Conservation (phyloP, 2,888 invertebrate genomes). For the Odontomyia ornata region DNA sequence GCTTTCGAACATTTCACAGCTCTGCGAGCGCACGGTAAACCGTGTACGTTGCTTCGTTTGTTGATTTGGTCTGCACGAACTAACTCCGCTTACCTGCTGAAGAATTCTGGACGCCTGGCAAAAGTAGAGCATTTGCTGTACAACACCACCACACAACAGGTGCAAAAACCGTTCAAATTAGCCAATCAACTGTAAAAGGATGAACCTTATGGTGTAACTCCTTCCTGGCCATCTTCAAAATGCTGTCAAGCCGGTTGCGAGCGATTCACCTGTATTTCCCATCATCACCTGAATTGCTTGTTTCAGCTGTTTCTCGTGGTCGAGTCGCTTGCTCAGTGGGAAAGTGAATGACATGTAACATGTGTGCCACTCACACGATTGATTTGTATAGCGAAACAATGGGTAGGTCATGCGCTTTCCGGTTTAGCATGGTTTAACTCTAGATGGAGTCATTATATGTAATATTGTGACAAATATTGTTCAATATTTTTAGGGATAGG, state of each 20-base stretch:
- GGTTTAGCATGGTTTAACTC: not conserved
- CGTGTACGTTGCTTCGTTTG: not conserved
- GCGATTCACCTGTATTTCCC: not conserved
- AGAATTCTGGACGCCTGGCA: conserved; percentile 62
- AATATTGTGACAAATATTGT: no score
- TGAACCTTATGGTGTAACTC: conserved; percentile 27
- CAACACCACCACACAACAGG: conserved; percentile 54
- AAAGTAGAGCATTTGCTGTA: conserved; percentile 65
- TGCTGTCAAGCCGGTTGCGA: not conserved
- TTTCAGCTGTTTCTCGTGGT: not conserved
- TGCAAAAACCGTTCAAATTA: conserved; percentile 49
- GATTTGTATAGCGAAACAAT: not conserved
- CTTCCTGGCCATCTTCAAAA: conserved; percentile 37
- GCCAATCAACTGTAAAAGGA: conserved; percentile 38
- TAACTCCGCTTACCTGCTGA: conserved; percentile 44
- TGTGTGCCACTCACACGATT: not conserved
- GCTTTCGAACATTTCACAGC: conserved; percentile 17
- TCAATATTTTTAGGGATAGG: no score
- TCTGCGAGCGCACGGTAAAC: not conserved
- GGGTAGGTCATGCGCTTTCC: conserved; percentile 1
- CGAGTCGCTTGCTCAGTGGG: not conserved
- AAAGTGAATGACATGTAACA: not conserved
- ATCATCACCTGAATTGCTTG: not conserved
- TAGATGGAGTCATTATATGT: no score
- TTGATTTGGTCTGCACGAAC: not conserved